phyloP scores from a whole-genome alignment of 2,888 invertebrate genomes.

The Agriotes lineatus region DNA sequence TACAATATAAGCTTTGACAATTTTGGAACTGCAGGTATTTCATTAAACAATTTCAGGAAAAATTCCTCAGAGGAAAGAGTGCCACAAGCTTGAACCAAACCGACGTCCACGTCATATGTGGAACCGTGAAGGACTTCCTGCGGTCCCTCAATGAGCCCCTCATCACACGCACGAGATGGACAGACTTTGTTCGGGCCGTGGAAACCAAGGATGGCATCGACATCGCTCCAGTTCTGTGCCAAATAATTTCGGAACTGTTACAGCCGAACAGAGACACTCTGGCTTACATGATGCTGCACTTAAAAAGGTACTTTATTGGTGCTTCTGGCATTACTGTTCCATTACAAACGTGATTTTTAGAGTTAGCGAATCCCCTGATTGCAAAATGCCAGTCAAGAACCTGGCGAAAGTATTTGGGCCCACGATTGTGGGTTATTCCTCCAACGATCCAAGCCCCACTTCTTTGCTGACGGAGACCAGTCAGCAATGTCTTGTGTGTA shows the following conservation, averaged over 20 bases:
- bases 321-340: too few species aligned
- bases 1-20: too few species aligned
- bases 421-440: constrained; percentile 91
- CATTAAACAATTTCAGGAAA: constrained; percentile 70
- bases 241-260: constrained; percentile 87
- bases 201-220: constrained; percentile 70
- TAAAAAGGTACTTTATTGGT: constrained; percentile 73
- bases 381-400: constrained; percentile 93
- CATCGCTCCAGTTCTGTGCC: constrained; percentile 75
- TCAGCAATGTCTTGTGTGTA: constrained; percentile 76
- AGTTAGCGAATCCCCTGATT: constrained; percentile 83
- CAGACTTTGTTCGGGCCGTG: constrained; percentile 82
- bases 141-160: constrained; percentile 90
- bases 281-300: constrained; percentile 91
- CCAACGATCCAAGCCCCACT: constrained; percentile 76
- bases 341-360: too few species aligned
- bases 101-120: constrained; percentile 92
- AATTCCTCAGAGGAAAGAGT: constrained; percentile 87
- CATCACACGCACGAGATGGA: constrained; percentile 85
- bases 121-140: constrained; percentile 95
- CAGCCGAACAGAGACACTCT: constrained; percentile 95
- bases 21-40: not conserved
- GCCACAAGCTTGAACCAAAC: constrained; percentile 81
- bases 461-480: constrained; percentile 83
- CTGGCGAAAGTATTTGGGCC: constrained; percentile 94